These are phyloP conservation scores for Lophura swinhoii DNA, from an alignment of 2,797 vertebrate species.

Conservation along the genomic window DNA sequence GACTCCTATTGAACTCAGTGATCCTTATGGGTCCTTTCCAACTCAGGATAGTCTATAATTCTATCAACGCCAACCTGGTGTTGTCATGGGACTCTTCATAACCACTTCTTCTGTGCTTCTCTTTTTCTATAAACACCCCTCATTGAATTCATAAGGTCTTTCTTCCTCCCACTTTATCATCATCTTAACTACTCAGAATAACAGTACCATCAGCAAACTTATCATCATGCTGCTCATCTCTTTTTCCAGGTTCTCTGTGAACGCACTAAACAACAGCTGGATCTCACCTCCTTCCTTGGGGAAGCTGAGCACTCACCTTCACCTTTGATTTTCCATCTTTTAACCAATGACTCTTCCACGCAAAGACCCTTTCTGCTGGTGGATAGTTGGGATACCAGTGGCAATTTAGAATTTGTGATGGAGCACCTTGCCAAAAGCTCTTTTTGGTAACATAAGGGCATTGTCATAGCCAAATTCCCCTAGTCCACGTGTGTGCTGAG, in stretches of 20 bases:
- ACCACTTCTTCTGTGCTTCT: not conserved
- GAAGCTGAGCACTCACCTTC: not conserved
- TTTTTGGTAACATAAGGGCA: not conserved
- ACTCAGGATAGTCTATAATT: too few species aligned
- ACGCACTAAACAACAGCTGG: not conserved
- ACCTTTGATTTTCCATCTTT: not conserved
- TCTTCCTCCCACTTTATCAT: not conserved
- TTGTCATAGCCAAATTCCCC: not conserved
- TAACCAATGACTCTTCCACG: not conserved
- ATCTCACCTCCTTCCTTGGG: not conserved
- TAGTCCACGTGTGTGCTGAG: not conserved
- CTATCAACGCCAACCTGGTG: not conserved
- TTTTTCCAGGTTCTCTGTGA: not conserved
- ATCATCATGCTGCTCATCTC: not conserved
- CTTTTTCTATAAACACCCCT: not conserved
- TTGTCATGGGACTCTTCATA: not conserved
- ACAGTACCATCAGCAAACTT: not conserved
- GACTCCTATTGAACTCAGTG: not conserved
- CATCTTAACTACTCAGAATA: not conserved
- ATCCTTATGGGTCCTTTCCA: too few species aligned
- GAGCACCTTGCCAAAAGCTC: not conserved
- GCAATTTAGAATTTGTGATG: not conserved
- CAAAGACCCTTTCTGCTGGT: not conserved
- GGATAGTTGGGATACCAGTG: not conserved
- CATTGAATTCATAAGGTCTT: not conserved